Base-by-base conservation (phyloP, 2,888 invertebrate species). In the Lepidochrysops patricia region DNA sequence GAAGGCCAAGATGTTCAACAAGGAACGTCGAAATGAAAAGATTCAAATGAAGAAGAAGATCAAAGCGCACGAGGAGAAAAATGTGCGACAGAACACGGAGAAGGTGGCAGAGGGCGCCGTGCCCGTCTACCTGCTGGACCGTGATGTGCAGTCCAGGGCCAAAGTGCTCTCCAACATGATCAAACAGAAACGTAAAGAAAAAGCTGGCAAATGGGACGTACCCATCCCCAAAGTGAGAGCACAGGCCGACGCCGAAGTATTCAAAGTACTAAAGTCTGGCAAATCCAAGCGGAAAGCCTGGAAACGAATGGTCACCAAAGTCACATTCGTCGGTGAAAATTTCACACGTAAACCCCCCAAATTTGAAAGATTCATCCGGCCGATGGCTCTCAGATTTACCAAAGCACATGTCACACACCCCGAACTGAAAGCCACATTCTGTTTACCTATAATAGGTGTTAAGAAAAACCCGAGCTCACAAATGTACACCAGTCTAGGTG, bases 261-360 rank as follows among this genome's bases (percentile, higher is more conserved):
- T 99, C 77, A 97, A 94, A 90, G 96, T 98, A 0, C 80, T 99
- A 0, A 95, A 94, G 73, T 94, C 95, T 3, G 99, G 99, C 35
- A 99, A 98, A 86, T 91, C 97, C 0, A 96, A 94, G 77, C 90
- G 98, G 60, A 99, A 99, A 88, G 97, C 97, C 0, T 99, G 99
- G 99, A 99, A 99, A 76, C 91, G 99, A 62, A 98, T 99, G 98
- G 98, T 99, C 0, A 99, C 99, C 0, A 99, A 99, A 91, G 98
- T 98, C 0, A 97, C 97, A 57, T 99, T 93, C 84, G 99, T 99
- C 2, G 99, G 99, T 0, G 99, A 99, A 77, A 96, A 96, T 61
- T 99, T 99, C 78, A 99, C 99, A 1, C 91, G 99, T 48, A 99
- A 99, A 89, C 99, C 99, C 19, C 99, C 99, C 0, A 99, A 99